Evolutionary conservation across 2,113 vertebrate species (phyloP), one percentile per base, ranked within the genome.

Genomic region (Corydoras maculifer): DNA sequence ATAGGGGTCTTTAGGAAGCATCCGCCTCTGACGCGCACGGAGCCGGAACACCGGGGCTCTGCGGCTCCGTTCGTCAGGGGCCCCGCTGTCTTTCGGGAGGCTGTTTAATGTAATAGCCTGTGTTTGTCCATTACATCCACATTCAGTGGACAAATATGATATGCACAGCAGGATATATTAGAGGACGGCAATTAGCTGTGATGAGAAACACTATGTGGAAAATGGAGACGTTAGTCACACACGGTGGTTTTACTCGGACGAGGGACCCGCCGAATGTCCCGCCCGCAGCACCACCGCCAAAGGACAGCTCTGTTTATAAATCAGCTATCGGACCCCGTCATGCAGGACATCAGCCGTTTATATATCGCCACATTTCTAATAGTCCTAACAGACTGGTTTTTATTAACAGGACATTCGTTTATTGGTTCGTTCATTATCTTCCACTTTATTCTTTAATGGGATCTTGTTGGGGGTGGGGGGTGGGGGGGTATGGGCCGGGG

Each of bases 21-120:
- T 57, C 66, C 30, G 31, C 61, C 59, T 68, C 75, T 68, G 59
- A 68, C 18, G 31, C 72, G 49, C 58, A 35, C 13, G 54, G 50
- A 13, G 14, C 14, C 7, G 25, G 9, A 12, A 6, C 32, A 29
- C 30, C 9, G 49, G 57, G 30, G 3, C 35, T 13, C 32, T 61
- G 51, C 48, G n/a, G 25, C 10, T 43, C 65, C 63, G 9, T 60
- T 30, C 32, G 6, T 14, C 3, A 3, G 48, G n/a, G 59, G 2
- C 68, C 74, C 60, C 68, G 54, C 25, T 65, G 60, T 7, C 64
- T 32, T 59, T 14, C 10, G 3, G 13, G 29, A 9, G 15, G 35
- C 2, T 43, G 32, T 58, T 60, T 66, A 5, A 60, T 9, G 29
- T 10, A 57, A 35, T 9, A 18, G 55, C 61, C 32, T 49, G 32